Evolutionary conservation across 30 jellyfish, hydroid and myxozoan species (phyloP).

Genomic region (Turritopsis rubra): DNA sequence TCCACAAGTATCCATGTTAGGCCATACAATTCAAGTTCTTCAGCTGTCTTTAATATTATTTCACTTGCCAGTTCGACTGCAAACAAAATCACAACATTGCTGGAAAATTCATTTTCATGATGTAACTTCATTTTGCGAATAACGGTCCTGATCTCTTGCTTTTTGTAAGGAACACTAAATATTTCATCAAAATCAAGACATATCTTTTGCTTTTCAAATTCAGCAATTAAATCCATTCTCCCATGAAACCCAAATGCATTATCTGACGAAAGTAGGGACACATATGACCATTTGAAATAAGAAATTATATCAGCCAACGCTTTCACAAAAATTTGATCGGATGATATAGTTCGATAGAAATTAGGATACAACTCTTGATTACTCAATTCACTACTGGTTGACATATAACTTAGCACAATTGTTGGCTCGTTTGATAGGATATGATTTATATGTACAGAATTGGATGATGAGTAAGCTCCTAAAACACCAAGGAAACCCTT

Average conservation of each 20-base stretch:
- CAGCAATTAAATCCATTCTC: neutral
- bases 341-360: constrained; percentile 14
- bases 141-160: neutral
- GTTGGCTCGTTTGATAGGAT: neutral
- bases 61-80: neutral
- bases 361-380: constrained; percentile 9
- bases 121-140: neutral
- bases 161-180: constrained; percentile 10
- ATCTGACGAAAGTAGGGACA: constrained; percentile 17
- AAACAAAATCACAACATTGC: neutral
- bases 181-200: constrained; percentile 13
- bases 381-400: constrained; percentile 16
- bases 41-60: neutral
- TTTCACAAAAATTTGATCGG: neutral
- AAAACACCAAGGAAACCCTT: neutral
- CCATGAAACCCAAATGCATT: constrained; percentile 16
- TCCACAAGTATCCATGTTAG: constrained; percentile 18
- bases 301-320: neutral
- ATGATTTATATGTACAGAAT: neutral
- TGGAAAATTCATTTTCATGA: too few species aligned
- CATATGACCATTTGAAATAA: constrained; percentile 12
- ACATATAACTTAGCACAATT: neutral
- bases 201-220: neutral
- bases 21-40: neutral
- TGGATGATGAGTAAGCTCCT: constrained; percentile 13